Evolutionary conservation across 2,888 invertebrate genomes (phyloP).

Genomic region (Lepetodrilus schrolli): DNA sequence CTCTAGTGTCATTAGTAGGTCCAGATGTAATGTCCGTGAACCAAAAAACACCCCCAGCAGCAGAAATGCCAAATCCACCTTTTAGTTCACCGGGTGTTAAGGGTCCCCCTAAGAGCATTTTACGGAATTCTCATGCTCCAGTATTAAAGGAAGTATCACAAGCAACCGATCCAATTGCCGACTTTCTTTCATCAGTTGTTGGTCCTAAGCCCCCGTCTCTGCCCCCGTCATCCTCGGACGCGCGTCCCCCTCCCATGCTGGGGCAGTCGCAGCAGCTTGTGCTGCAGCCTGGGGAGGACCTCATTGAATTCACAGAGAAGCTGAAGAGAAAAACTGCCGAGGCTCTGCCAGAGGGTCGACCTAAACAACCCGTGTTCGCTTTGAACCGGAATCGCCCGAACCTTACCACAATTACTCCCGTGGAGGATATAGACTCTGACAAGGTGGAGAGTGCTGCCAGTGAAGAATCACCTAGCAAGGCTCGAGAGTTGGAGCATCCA

Average conservation of each 20-base stretch:
- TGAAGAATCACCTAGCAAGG: slow-evolving; percentile 29
- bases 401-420: slow-evolving; percentile 48
- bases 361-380: slow-evolving; percentile 43
- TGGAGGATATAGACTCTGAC: slow-evolving; percentile 31
- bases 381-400: slow-evolving; percentile 47
- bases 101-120: not conserved
- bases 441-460: slow-evolving; percentile 38
- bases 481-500: slow-evolving; percentile 28
- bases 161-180: slow-evolving; percentile 5
- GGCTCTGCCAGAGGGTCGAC: slow-evolving; percentile 37
- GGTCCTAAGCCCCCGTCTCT: slow-evolving; percentile 18
- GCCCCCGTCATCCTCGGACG: slow-evolving; percentile 23
- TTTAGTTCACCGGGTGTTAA: not conserved
- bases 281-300: slow-evolving; percentile 48
- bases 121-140: slow-evolving; percentile 3
- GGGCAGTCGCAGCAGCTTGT: slow-evolving; percentile 37
- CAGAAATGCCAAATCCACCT: slow-evolving; percentile 18
- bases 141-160: slow-evolving; percentile 12
- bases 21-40: slow-evolving; percentile 16
- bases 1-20: not conserved
- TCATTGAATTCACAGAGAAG: slow-evolving; percentile 67
- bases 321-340: slow-evolving; percentile 61
- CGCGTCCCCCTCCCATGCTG: slow-evolving; percentile 28
- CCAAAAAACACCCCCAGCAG: slow-evolving; percentile 28
- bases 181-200: slow-evolving; percentile 2